These are phyloP conservation scores for Glaucidium brasilianum DNA, from an alignment of 2,113 vertebrate genomes.

Conservation along the genomic window DNA sequence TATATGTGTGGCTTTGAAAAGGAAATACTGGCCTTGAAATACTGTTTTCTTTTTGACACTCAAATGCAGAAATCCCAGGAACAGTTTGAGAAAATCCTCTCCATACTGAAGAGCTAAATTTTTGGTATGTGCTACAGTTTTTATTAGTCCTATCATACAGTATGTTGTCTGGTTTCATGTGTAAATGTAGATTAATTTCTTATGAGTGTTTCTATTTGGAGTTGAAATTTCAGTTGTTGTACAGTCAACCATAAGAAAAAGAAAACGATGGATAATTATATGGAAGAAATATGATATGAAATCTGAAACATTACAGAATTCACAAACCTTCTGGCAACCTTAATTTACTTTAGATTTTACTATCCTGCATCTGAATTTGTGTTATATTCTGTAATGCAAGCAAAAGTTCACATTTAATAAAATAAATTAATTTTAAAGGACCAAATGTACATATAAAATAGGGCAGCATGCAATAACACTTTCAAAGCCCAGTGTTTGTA, in stretches of 20 bases:
- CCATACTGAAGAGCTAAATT: neutral
- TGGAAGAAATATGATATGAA: neutral
- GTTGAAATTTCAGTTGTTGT: conserved; percentile 23
- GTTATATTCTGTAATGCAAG: neutral
- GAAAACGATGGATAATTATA: neutral
- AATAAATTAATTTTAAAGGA: neutral
- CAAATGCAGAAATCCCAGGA: neutral
- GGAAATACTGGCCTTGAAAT: neutral
- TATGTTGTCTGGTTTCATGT: neutral
- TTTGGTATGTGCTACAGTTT: neutral
- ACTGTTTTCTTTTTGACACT: neutral
- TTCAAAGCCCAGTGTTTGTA: neutral
- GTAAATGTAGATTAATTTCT: conserved; percentile 20
- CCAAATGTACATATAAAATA: neutral
- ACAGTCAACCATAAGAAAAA: neutral
- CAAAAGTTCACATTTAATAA: neutral
- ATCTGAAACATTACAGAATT: neutral
- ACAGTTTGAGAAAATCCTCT: neutral
- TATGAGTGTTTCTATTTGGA: conserved; percentile 31
- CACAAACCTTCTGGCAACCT: neutral
- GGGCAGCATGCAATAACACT: fast-evolving
- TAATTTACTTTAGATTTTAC: neutral
- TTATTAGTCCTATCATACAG: neutral
- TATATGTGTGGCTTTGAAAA: neutral
- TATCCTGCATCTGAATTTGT: neutral